A percentile compares a stretch with the other conserved stretches of the same genome.
Conservation (phyloP, 2,888 invertebrate genomes). For the Ametastegia equiseti region DNA sequence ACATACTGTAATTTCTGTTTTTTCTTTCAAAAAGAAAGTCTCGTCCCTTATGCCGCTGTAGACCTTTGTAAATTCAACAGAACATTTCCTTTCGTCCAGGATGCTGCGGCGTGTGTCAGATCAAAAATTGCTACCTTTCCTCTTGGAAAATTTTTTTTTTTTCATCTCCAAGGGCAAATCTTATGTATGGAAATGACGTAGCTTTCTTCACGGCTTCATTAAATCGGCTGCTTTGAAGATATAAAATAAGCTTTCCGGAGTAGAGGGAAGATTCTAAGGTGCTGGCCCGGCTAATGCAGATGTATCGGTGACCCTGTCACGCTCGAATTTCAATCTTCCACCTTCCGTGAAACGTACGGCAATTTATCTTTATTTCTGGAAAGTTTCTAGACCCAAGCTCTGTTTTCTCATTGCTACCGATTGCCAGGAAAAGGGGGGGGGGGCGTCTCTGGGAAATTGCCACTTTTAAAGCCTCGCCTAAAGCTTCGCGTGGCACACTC, state of each 20-base stretch:
- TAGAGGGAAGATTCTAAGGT: neutral
- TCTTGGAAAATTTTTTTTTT: neutral
- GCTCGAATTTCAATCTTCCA: slow-evolving; percentile 59
- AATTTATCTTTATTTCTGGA: slow-evolving; percentile 61
- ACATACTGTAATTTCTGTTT: too few species aligned
- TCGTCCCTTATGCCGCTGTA: too few species aligned
- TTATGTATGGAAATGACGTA: neutral
- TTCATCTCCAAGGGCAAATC: neutral
- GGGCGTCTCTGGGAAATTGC: slow-evolving; percentile 14
- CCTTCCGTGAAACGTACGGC: slow-evolving; percentile 56
- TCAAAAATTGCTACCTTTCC: slow-evolving; percentile 11
- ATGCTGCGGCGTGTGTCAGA: neutral
- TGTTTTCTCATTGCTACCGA: slow-evolving; percentile 43
- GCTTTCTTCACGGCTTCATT: neutral
- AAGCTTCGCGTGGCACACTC: slow-evolving; percentile 11
- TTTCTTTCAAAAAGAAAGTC: too few species aligned
- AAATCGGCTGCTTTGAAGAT: neutral
- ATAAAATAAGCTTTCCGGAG: neutral
- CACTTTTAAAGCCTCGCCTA: slow-evolving; percentile 20
- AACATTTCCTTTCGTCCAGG: too few species aligned
- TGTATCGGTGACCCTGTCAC: slow-evolving; percentile 51
- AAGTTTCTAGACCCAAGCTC: slow-evolving; percentile 36
- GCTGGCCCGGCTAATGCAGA: slow-evolving; percentile 56
- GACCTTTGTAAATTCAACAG: too few species aligned
- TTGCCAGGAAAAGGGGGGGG: neutral